Percentiles rank a stretch among this genome's conserved stretches.
Conservation (phyloP, 2,113 vertebrate genomes). For the Anser cygnoides region DNA sequence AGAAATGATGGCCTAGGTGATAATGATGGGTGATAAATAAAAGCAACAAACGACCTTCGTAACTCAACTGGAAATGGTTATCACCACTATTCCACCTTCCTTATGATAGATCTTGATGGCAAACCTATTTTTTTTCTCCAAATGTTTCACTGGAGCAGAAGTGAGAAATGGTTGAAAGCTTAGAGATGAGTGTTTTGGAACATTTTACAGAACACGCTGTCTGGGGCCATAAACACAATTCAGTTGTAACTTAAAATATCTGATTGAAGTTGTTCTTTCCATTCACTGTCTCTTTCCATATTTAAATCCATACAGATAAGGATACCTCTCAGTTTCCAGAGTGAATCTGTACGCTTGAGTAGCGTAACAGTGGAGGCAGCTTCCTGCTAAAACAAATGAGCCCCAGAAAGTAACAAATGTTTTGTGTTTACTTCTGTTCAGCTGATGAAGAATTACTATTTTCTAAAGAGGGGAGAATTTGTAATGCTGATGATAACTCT, state of each 20-base stretch:
- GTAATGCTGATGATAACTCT: neutral
- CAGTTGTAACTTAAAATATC: conserved; percentile 44
- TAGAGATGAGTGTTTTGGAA: conserved; percentile 33
- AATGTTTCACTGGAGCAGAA: neutral
- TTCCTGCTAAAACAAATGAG: neutral
- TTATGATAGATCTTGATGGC: neutral
- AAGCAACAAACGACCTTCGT: neutral
- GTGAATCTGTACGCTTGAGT: conserved; percentile 21
- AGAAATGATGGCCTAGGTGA: neutral
- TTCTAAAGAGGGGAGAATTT: neutral
- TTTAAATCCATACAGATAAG: conserved; percentile 42
- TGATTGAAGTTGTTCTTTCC: conserved; percentile 50
- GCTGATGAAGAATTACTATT: neutral
- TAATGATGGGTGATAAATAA: neutral
- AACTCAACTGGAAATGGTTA: neutral
- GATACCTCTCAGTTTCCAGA: conserved; percentile 1
- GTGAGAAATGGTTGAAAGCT: conserved; percentile 14
- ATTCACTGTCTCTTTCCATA: conserved; percentile 15
- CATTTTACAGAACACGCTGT: neutral
- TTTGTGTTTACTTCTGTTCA: neutral
- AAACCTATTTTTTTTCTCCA: neutral
- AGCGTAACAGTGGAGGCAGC: neutral
- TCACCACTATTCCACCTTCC: neutral
- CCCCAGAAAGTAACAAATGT: neutral
- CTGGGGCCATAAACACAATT: conserved; percentile 6